A percentile compares a stretch with the other conserved stretches of the same genome.
phyloP scores from a whole-genome alignment of 2,888 invertebrate genomes.

The Tetramorium bicarinatum region DNA sequence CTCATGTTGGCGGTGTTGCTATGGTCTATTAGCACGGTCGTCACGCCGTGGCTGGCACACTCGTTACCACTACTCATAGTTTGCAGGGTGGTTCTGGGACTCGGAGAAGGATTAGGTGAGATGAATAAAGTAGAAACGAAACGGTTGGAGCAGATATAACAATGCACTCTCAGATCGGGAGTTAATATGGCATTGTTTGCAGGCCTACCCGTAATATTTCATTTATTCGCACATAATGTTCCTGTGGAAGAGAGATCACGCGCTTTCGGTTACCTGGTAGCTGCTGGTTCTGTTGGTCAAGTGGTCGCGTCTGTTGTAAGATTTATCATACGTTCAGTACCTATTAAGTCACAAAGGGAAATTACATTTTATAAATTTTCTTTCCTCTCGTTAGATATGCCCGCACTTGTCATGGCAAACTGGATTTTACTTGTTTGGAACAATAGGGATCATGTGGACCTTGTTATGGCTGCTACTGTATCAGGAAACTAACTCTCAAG shows the following conservation, averaged over 20 bases:
- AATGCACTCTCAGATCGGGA: not conserved
- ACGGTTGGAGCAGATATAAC: not conserved
- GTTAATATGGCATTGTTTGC: not conserved
- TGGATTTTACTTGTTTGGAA: constrained; percentile 91
- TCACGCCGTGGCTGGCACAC: constrained; percentile 91
- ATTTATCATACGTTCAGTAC: not conserved
- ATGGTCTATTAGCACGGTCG: constrained; percentile 91
- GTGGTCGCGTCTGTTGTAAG: constrained; percentile 91
- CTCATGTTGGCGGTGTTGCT: constrained; percentile 90
- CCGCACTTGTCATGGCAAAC: constrained; percentile 90
- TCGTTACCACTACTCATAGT: constrained; percentile 89
- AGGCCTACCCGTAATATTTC: constrained; percentile 92
- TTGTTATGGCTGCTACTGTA: constrained; percentile 89
- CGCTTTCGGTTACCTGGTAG: constrained; percentile 91
- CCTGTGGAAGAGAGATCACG: constrained; percentile 91
- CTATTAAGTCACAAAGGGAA: not conserved
- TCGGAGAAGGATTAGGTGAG: constrained; percentile 92
- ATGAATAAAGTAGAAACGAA: not conserved
- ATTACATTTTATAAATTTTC: not conserved
- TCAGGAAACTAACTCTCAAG: constrained; percentile 87
- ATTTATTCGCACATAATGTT: constrained; percentile 91
- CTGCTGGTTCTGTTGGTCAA: constrained; percentile 92
- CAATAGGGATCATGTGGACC: constrained; percentile 90
- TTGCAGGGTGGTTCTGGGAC: constrained; percentile 90
- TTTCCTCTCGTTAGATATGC: constrained; percentile 87